Evolutionary conservation across 2,113 vertebrate genomes (phyloP), one percentile per base, ranked within the genome.

Genomic region (Suricata suricatta): DNA sequence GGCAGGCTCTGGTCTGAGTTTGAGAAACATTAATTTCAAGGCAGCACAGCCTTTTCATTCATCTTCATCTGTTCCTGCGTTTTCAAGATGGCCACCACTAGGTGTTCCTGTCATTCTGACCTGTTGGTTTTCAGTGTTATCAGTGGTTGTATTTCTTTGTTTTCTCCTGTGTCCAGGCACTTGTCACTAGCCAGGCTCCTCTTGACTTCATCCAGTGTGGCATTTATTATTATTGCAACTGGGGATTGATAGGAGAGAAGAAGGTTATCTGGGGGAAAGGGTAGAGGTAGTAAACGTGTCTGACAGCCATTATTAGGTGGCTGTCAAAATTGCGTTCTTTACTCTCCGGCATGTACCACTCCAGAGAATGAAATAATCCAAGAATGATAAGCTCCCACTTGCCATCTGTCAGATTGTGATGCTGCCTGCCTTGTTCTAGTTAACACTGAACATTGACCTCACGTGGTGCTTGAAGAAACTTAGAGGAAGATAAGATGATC

Each of bases 311-410:
- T 94, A 93, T 91, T 96, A 93, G 71, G 84, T 96, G 85, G 72
- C 74, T 97, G 92, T 95, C 91, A 96, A 90, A 96, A 88, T 57
- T 94, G 92, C 23, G 41, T 47, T 60, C 71, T 96, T 90, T 97
- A 87, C 33, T 97, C 44, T 80, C 47, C 66, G 33, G 68, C 85
- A 64, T 54, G 23, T 69, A 57, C 79, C 69, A 92, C 69, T 97
- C 89, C 27, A 90, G 82, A 92, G 90, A 94, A 97, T 95, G 80
- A 96, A 97, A 94, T 96, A 93, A 96, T 93, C 88, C 72, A 86
- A 92, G 95, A 97, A 87, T 81, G 94, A 92, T 95, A 97, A 97
- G 63, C 95, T 94, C 79, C 90, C 68, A 93, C 15, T 97, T 97
- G 85, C 96, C 86, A 96, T 94, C 90, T 98, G 88, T 97, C n/a